Conservation (phyloP, 2,888 invertebrate species). For the Idaea aversata region DNA sequence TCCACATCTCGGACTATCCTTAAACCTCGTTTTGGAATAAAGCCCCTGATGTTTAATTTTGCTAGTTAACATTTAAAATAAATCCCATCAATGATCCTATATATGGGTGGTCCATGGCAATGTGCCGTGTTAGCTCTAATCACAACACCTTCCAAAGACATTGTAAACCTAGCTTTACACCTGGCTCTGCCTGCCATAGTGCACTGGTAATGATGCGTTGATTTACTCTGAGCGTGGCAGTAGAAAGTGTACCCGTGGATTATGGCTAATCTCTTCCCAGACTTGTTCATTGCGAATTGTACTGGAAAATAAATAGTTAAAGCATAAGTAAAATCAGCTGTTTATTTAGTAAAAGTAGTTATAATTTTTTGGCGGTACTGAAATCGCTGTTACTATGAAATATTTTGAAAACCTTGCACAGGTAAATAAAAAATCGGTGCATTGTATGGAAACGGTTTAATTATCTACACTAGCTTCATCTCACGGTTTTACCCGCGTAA, state of each 20-base stretch:
- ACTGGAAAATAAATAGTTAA: constrained; percentile 12
- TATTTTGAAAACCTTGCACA: no score
- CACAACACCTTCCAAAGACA: not conserved
- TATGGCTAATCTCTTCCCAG: constrained; percentile 28
- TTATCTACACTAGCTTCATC: no score
- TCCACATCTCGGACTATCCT: no score
- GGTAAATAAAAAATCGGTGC: no score
- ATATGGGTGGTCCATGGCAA: not conserved
- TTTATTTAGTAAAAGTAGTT: not conserved
- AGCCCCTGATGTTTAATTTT: no score
- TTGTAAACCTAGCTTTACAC: constrained; percentile 2
- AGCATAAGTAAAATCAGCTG: not conserved
- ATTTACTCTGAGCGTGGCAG: constrained; percentile 15
- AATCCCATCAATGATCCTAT: not conserved
- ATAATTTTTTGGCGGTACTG: not conserved
- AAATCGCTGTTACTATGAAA: no score
- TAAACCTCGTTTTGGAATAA: no score
- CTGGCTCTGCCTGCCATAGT: constrained; percentile 10
- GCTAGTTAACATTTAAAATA: not conserved
- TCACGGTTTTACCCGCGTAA: no score
- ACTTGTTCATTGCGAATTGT: constrained; percentile 17
- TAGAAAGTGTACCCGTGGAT: constrained; percentile 26
- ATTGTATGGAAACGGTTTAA: no score
- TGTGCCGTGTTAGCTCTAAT: not conserved
- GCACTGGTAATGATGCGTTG: constrained; percentile 17